A percentile compares a stretch with the other conserved stretches of the same genome.
Conservation (phyloP, 2,797 vertebrate species). For the Onychomys torridus region DNA sequence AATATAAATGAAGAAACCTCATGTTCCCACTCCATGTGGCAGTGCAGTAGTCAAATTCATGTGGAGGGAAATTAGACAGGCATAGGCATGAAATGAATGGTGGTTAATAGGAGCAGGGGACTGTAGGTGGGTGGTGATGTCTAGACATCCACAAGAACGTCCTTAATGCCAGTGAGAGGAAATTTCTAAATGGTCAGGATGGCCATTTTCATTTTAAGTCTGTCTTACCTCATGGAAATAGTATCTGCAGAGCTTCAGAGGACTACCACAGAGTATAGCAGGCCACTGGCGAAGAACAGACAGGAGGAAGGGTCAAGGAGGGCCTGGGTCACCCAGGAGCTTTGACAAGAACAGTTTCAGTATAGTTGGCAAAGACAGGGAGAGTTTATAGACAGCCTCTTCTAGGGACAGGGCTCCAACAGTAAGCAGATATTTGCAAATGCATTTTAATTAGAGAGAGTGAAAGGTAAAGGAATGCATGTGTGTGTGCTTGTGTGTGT, state of each 20-base stretch:
- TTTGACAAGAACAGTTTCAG: background rate
- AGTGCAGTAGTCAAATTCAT: background rate
- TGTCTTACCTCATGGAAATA: background rate
- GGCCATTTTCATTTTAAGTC: background rate
- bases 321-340: background rate
- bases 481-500: background rate
- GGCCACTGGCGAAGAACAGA: no score
- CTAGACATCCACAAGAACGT: no score
- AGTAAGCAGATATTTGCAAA: background rate
- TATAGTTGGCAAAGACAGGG: background rate
- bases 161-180: no score
- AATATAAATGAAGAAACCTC: background rate
- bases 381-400: background rate
- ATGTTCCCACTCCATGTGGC: background rate
- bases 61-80: background rate
- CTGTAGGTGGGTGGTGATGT: background rate
- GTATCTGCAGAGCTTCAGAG: background rate
- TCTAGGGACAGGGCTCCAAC: background rate
- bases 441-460: background rate
- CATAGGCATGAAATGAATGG: background rate
- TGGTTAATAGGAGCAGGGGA: background rate
- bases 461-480: background rate
- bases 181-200: no score
- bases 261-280: background rate
- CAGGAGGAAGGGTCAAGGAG: background rate